phyloP scores from a whole-genome alignment of 2,888 invertebrate species.

The Criorhina ranunculi region DNA sequence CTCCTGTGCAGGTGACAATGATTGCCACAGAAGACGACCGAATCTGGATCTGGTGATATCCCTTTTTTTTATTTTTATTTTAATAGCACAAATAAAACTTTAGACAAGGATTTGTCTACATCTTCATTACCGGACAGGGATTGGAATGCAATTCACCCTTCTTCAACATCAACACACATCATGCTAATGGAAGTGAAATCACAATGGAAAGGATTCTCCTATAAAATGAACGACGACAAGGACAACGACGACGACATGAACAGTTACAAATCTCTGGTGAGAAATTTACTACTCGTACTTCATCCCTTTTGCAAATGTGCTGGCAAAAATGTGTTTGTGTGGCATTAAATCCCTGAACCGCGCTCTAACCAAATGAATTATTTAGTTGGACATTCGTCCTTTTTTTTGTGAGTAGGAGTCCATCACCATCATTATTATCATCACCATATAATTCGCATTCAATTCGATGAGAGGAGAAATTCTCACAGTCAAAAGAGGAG shows the following conservation, averaged over 20 bases:
- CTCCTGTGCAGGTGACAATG: constrained; percentile 27
- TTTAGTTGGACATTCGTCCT: constrained; percentile 60
- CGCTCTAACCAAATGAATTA: constrained; percentile 70
- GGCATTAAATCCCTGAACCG: constrained; percentile 56
- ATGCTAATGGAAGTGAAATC: constrained; percentile 63
- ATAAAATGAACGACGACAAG: constrained; percentile 52
- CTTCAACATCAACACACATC: constrained; percentile 46
- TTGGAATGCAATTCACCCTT: constrained; percentile 63
- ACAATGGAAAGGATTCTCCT: constrained; percentile 36
- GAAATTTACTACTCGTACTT: constrained; percentile 49
- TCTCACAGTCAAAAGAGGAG: constrained; percentile 30
- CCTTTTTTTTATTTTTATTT: constrained; percentile 63
- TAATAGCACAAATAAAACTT: constrained; percentile 69
- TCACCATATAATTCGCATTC: constrained; percentile 71
- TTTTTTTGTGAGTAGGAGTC: constrained; percentile 29
- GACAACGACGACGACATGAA: constrained; percentile 23
- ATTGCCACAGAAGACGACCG: neutral
- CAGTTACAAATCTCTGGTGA: constrained; percentile 68
- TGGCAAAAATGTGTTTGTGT: constrained; percentile 41
- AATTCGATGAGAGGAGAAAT: constrained; percentile 56
- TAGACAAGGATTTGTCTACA: constrained; percentile 72
- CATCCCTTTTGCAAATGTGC: constrained; percentile 25
- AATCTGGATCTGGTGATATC: constrained; percentile 29
- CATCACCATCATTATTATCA: constrained; percentile 65
- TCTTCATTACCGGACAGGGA: constrained; percentile 73